Evolutionary conservation across 1,140 invertebrate species (phyloP).

Genomic region (Drosophila littoralis): DNA sequence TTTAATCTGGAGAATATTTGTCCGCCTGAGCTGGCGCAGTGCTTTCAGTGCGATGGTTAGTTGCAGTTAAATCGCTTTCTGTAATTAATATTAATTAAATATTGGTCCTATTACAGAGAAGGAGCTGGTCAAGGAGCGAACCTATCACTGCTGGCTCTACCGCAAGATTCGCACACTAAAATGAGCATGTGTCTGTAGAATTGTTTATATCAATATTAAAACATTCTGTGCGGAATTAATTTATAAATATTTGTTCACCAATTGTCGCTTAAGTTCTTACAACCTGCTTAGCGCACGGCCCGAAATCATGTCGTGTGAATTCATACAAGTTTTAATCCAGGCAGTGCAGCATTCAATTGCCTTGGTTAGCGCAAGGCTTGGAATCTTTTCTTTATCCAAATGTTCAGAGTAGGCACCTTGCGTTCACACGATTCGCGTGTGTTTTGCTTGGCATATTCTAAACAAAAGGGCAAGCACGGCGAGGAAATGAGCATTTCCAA

Average conservation of each 20-base stretch:
- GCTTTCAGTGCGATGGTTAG: slow-evolving; percentile 70
- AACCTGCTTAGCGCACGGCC: slow-evolving; percentile 46
- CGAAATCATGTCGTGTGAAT: slow-evolving; percentile 69
- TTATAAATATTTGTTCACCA: slow-evolving; percentile 17
- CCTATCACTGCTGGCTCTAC: slow-evolving; percentile 76
- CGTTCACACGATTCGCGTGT: slow-evolving; percentile 41
- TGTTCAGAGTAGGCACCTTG: slow-evolving; percentile 25
- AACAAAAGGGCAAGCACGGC: slow-evolving; percentile 52
- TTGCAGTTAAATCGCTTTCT: not conserved
- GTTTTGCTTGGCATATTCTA: slow-evolving; percentile 70
- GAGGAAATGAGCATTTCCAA: slow-evolving; percentile 43
- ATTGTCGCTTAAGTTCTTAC: slow-evolving; percentile 47
- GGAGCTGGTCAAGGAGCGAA: slow-evolving; percentile 65
- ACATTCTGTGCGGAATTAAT: slow-evolving; percentile 7
- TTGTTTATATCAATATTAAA: slow-evolving; percentile 14
- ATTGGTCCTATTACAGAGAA: slow-evolving; percentile 57
- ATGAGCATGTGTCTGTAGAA: slow-evolving; percentile 21
- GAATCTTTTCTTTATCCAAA: slow-evolving; percentile 56
- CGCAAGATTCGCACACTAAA: slow-evolving; percentile 68
- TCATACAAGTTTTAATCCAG: slow-evolving; percentile 73
- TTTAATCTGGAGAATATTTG: slow-evolving; percentile 79
- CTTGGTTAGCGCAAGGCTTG: slow-evolving; percentile 41
- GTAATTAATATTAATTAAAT: not conserved
- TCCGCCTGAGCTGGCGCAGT: slow-evolving; percentile 63
- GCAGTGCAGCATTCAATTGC: slow-evolving; percentile 29